Evolutionary conservation across 1,140 invertebrate genomes (phyloP).

Genomic region (Heliothis subflexa): DNA sequence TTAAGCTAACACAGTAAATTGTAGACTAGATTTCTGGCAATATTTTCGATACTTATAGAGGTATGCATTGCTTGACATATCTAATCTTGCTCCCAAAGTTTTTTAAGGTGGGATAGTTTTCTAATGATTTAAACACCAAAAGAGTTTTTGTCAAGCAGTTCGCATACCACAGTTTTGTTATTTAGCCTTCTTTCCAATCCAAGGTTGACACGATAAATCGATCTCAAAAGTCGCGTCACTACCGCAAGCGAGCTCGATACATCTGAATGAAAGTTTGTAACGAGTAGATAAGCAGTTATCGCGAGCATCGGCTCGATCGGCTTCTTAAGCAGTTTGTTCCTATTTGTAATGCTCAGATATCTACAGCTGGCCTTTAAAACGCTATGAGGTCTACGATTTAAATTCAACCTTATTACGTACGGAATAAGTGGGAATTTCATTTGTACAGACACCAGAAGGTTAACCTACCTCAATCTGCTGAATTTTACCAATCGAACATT

Average conservation of each 20-base stretch:
- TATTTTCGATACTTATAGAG: neutral
- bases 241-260: conserved; percentile 8
- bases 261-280: neutral
- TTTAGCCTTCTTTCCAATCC: too few relatives aligned
- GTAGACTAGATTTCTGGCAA: neutral
- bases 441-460: too few relatives aligned
- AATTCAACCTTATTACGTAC: neutral
- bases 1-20: neutral
- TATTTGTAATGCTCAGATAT: conserved; percentile 35
- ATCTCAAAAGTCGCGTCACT: neutral
- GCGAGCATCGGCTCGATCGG: conserved; percentile 16
- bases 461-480: too few relatives aligned
- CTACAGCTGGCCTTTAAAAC: neutral
- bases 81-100: too few relatives aligned
- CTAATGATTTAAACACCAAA: too few relatives aligned
- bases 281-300: conserved; percentile 36
- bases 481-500: too few relatives aligned
- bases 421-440: too few relatives aligned
- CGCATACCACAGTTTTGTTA: too few relatives aligned
- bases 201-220: too few relatives aligned
- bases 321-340: conserved; percentile 42
- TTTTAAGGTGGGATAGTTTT: too few relatives aligned
- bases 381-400: neutral
- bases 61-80: too few relatives aligned
- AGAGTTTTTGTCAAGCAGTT: too few relatives aligned